Percentiles rank a stretch among this genome's conserved stretches.
phyloP scores from a whole-genome alignment of 2,113 vertebrate species.

The Craseonycteris thonglongyai region DNA sequence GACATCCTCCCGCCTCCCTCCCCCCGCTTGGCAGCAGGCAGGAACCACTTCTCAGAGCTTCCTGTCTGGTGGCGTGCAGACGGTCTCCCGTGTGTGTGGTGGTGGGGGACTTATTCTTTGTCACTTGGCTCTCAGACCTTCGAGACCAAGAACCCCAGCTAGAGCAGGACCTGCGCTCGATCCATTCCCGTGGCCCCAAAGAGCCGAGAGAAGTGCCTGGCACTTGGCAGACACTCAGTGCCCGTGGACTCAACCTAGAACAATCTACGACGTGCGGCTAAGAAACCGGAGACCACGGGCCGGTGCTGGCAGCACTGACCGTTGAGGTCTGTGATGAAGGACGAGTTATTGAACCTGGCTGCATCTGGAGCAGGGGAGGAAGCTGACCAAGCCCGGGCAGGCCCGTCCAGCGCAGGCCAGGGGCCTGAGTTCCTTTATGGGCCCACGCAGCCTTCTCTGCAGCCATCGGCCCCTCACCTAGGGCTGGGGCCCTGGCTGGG shows the following conservation, averaged over 20 bases:
- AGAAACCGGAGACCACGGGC: neutral
- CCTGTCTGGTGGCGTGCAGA: no score
- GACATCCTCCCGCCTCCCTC: neutral
- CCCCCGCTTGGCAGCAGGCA: accelerated
- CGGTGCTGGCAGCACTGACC: no score
- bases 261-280: accelerated
- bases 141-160: neutral
- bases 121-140: neutral
- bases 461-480: no score
- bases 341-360: no score
- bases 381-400: neutral
- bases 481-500: neutral
- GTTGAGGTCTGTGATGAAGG: no score
- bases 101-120: neutral
- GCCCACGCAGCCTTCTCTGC: neutral
- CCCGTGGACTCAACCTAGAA: neutral
- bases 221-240: accelerated
- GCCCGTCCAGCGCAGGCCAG: accelerated
- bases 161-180: neutral
- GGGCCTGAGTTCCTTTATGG: accelerated
- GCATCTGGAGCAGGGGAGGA: neutral
- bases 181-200: neutral
- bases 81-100: neutral
- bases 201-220: neutral
- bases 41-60: neutral